A percentile compares a stretch with the other conserved stretches of the same genome.
phyloP scores from a whole-genome alignment of 2,797 vertebrate genomes.

The Tangara arthus region DNA sequence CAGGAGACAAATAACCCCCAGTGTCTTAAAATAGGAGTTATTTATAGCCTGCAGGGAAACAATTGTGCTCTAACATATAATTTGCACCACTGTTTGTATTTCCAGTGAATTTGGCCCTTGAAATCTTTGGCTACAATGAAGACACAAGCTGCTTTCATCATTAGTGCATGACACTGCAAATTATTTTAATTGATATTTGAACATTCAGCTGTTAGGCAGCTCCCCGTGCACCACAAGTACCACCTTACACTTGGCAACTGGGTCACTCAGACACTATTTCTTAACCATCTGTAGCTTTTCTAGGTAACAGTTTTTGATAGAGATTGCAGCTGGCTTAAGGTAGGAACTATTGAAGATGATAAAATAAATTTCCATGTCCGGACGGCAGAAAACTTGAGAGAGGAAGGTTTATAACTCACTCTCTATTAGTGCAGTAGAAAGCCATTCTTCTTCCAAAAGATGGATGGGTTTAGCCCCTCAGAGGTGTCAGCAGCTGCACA shows the following conservation, averaged over 20 bases:
- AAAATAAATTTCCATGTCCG: background rate
- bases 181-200: constrained; percentile 3
- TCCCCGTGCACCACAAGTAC: background rate
- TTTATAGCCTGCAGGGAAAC: constrained; percentile 34
- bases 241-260: background rate
- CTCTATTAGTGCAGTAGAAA: background rate
- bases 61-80: constrained; percentile 19
- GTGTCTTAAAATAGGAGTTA: constrained; percentile 49
- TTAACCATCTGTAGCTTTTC: background rate
- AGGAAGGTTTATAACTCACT: background rate
- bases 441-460: background rate
- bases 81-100: background rate
- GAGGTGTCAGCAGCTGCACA: background rate
- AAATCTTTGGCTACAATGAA: background rate
- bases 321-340: background rate
- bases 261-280: background rate
- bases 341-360: background rate
- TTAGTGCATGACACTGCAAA: background rate
- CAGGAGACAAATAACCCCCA: constrained; percentile 30
- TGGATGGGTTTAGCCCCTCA: background rate
- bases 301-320: background rate
- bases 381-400: background rate
- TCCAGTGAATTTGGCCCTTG: constrained; percentile 4
- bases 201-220: background rate
- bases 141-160: background rate